Conservation (phyloP, 1,140 invertebrate species). For the Myzus persicae region DNA sequence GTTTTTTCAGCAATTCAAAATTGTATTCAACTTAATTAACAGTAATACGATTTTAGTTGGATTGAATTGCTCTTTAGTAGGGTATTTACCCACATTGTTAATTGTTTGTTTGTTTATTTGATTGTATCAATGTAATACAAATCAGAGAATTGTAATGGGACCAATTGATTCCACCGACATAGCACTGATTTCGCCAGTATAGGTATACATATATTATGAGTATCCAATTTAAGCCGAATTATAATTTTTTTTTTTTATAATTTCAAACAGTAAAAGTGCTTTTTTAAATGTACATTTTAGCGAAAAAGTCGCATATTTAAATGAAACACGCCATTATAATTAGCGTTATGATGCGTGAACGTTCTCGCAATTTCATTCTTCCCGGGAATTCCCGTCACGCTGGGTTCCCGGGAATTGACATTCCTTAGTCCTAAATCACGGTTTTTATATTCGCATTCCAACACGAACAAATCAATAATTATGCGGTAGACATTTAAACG, state of each 20-base stretch:
- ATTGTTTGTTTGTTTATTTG: background rate
- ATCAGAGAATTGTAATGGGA: background rate
- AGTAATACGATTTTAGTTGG: too few relatives aligned
- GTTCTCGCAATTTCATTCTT: too few relatives aligned
- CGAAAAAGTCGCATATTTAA: background rate
- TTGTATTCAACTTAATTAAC: too few relatives aligned
- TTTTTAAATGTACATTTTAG: background rate
- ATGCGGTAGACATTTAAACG: background rate
- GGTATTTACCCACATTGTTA: background rate
- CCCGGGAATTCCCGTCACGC: too few relatives aligned
- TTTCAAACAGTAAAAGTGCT: background rate
- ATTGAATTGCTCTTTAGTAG: too few relatives aligned
- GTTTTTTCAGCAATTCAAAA: background rate
- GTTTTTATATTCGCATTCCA: background rate
- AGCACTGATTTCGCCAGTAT: background rate
- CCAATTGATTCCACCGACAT: background rate
- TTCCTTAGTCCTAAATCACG: background rate
- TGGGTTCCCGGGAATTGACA: too few relatives aligned
- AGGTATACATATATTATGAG: background rate
- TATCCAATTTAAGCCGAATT: background rate
- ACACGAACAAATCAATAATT: background rate
- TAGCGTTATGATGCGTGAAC: too few relatives aligned
- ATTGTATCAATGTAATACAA: background rate
- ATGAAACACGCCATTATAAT: too few relatives aligned
- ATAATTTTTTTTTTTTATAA: background rate